Conservation (phyloP, 2,113 vertebrate species). For the Brienomyrus longianalis region DNA sequence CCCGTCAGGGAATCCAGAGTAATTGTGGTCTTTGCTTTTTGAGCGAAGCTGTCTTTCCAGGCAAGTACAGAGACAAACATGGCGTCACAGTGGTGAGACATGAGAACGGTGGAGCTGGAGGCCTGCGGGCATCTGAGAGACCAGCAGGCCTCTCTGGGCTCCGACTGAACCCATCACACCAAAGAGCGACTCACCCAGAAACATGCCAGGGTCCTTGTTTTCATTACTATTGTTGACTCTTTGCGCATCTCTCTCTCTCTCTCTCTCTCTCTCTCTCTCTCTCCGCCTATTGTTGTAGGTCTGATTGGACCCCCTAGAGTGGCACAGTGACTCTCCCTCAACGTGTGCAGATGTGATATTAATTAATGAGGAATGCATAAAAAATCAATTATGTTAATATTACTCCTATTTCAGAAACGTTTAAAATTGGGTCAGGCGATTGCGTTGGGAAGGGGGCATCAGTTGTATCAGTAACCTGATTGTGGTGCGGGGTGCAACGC, state of each 20-base stretch:
- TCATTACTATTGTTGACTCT: slow-evolving; percentile 21
- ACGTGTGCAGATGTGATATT: slow-evolving; percentile 40
- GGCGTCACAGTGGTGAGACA: neutral
- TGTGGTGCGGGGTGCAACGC: neutral
- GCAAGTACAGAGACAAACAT: neutral
- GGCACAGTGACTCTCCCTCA: slow-evolving; percentile 21
- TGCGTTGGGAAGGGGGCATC: neutral
- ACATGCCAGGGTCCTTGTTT: slow-evolving; percentile 19
- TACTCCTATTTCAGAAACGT: slow-evolving; percentile 17
- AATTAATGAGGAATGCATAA: slow-evolving; percentile 40
- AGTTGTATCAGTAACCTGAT: neutral
- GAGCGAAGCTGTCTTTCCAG: slow-evolving; percentile 16
- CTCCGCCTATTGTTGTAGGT: slow-evolving; percentile 24
- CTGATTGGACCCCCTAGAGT: slow-evolving; percentile 35
- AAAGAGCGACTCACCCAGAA: neutral
- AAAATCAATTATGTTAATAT: slow-evolving; percentile 39
- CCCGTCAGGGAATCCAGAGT: slow-evolving; percentile 49
- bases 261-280: slow-evolving; percentile 9
- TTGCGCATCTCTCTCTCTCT: neutral
- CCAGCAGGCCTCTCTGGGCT: neutral
- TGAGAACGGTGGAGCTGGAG: neutral
- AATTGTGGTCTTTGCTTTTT: slow-evolving; percentile 42
- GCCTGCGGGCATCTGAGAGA: neutral
- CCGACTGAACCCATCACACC: neutral
- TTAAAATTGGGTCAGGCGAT: slow-evolving; percentile 2